These are phyloP conservation scores for Subacronicta megacephala DNA, from an alignment of 2,888 invertebrate genomes.

Conservation along the genomic window DNA sequence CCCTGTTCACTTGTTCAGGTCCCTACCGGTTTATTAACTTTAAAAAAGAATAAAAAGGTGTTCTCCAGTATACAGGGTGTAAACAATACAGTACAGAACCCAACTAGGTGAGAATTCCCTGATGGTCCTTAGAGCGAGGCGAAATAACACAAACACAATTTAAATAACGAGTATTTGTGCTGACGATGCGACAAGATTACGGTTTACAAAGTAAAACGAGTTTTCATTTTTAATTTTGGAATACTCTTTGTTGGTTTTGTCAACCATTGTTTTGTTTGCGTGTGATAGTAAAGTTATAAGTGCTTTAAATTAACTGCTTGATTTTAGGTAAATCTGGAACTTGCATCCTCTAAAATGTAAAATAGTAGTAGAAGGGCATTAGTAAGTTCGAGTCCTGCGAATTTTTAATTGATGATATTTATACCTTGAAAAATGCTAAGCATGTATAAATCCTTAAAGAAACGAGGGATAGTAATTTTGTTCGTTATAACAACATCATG, in stretches of 20 bases:
- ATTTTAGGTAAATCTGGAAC: no score
- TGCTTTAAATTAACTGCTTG: no score
- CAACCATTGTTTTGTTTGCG: not conserved
- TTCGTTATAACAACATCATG: no score
- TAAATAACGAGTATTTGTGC: slow-evolving; percentile 75
- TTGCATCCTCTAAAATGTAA: no score
- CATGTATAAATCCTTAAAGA: no score
- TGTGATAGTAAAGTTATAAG: not conserved
- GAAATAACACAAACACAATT: slow-evolving; percentile 78
- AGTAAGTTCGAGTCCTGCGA: no score
- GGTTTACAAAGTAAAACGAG: slow-evolving; percentile 52
- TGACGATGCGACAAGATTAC: slow-evolving; percentile 70
- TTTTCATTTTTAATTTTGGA: slow-evolving; percentile 12
- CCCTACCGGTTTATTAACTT: slow-evolving; percentile 5
- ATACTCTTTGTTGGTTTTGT: not conserved
- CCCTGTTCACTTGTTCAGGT: slow-evolving; percentile 19
- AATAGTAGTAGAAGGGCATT: no score
- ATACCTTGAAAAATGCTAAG: no score
- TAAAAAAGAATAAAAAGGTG: slow-evolving; percentile 13
- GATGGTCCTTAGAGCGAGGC: slow-evolving; percentile 51
- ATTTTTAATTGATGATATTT: no score
- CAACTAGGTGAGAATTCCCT: slow-evolving; percentile 57
- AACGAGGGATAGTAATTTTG: no score
- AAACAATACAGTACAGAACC: slow-evolving; percentile 36
- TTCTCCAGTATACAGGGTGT: slow-evolving; percentile 5